These are phyloP conservation scores for Garra rufa DNA, from an alignment of 2,113 vertebrate genomes.

Conservation along the genomic window DNA sequence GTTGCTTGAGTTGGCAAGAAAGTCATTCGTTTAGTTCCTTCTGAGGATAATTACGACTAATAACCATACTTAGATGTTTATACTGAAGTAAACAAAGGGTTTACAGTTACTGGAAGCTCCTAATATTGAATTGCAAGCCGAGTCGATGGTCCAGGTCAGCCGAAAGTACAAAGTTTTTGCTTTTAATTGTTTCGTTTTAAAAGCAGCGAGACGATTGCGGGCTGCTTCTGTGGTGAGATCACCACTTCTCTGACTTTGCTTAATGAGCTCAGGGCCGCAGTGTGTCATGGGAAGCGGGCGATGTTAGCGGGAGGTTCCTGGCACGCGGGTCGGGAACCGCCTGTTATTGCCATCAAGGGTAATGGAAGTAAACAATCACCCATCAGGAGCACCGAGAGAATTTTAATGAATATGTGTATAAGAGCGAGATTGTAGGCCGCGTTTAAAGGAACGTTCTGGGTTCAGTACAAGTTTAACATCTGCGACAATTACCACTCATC, in stretches of 20 bases:
- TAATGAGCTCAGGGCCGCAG: constrained; percentile 3
- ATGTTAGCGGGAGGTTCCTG: neutral
- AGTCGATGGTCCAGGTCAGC: neutral
- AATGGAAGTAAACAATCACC: constrained; percentile 37
- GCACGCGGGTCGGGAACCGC: neutral
- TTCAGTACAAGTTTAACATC: constrained; percentile 8
- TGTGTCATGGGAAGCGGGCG: constrained; percentile 1
- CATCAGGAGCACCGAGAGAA: neutral
- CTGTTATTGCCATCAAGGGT: constrained; percentile 20
- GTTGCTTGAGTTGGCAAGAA: neutral
- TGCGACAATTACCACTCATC: neutral
- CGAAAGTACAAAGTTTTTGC: neutral
- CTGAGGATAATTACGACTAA: constrained; percentile 1
- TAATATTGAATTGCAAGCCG: neutral
- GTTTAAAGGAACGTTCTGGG: neutral
- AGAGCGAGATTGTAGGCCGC: neutral
- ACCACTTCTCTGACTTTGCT: neutral
- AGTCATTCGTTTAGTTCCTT: neutral
- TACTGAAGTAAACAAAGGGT: neutral
- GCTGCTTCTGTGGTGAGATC: neutral
- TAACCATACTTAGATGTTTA: neutral
- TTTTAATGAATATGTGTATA: constrained; percentile 7
- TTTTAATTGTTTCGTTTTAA: neutral
- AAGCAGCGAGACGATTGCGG: neutral
- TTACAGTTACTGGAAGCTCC: neutral